Conservation (phyloP, 2,797 vertebrate species). For the Antrozous pallidus region DNA sequence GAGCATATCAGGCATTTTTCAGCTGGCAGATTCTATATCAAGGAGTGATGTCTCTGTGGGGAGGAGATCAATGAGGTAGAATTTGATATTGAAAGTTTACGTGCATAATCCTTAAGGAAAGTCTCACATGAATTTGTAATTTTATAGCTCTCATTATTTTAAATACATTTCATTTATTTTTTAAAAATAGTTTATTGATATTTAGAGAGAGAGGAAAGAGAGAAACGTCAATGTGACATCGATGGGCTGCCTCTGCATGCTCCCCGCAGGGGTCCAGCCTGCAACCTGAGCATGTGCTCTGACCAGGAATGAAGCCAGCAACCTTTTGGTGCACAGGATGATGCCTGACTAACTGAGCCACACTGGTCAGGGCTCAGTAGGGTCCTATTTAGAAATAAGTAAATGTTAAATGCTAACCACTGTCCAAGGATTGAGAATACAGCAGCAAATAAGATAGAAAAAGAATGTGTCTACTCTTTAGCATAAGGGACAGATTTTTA, state of each 20-base stretch:
- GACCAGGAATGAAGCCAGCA: too few species aligned
- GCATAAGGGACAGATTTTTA: neutral
- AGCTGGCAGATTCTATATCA: neutral
- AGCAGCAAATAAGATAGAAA: neutral
- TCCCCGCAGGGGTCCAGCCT: too few species aligned
- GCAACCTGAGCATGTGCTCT: too few species aligned
- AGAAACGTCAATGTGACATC: too few species aligned
- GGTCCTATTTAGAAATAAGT: neutral
- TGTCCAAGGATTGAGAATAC: neutral
- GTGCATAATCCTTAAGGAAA: neutral
- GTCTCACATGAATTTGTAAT: neutral
- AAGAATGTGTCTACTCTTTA: neutral
- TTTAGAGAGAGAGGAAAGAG: too few species aligned
- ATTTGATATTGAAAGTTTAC: neutral
- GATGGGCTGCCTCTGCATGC: too few species aligned
- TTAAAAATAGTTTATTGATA: too few species aligned
- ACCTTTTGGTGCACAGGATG: too few species aligned
- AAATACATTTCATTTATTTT: too few species aligned
- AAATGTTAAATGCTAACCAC: neutral
- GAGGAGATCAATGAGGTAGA: neutral
- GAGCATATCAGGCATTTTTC: neutral
- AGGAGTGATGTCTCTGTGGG: neutral
- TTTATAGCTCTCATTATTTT: neutral
- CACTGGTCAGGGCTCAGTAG: too few species aligned
- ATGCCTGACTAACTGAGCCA: too few species aligned